Evolutionary conservation across 92 coral and sea anemone genomes (phyloP).

Genomic region (Meandrina meandrites): DNA sequence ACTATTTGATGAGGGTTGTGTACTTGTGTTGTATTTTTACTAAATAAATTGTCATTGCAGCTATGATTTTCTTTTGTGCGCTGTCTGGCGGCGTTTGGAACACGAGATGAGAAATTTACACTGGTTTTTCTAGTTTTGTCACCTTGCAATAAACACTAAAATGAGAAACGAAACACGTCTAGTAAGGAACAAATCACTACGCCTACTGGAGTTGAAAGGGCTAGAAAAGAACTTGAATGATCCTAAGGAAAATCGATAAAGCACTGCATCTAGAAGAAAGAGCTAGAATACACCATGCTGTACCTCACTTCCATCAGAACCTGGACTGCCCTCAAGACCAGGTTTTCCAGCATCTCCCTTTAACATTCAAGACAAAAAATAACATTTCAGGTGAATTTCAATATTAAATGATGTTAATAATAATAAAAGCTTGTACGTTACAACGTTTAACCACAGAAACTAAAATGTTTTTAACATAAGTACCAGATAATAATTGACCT

Average conservation of each 20-base stretch:
- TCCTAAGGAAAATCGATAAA: background rate
- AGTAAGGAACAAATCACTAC: background rate
- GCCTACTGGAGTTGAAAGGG: no score
- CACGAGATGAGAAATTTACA: background rate
- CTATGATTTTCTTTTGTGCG: background rate
- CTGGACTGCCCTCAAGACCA: conserved; percentile 53
- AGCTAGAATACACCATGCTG: background rate
- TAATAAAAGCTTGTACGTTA: background rate
- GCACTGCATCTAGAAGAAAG: background rate
- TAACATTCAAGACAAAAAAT: conserved; percentile 12
- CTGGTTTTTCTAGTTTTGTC: background rate
- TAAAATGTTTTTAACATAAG: background rate
- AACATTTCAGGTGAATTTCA: background rate
- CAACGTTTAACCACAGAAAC: background rate
- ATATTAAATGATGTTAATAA: background rate
- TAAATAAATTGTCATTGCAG: background rate
- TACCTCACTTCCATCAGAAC: conserved; percentile 48
- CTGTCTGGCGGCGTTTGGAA: background rate
- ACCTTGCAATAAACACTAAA: background rate
- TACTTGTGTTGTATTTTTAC: background rate
- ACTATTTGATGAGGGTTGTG: background rate
- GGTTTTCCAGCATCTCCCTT: conserved; percentile 55
- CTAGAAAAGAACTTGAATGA: background rate
- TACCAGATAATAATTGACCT: background rate
- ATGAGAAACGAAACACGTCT: background rate